These are phyloP conservation scores for Cliona cf. orientalis DNA, from an alignment of 37 sponge, comb jelly and placozoan genomes.

Conservation along the genomic window DNA sequence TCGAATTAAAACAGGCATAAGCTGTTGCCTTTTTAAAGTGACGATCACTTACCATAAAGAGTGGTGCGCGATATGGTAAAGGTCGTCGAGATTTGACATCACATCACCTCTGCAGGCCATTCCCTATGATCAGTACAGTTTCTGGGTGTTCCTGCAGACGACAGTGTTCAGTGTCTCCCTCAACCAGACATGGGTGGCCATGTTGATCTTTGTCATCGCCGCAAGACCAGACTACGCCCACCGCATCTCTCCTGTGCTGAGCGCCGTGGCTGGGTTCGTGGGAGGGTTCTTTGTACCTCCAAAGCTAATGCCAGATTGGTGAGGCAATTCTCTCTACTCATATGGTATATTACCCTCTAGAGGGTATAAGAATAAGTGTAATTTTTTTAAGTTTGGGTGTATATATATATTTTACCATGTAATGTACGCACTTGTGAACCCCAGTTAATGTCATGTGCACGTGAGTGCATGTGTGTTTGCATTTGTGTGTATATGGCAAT, in stretches of 20 bases:
- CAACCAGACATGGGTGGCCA: constrained; percentile 84
- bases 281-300: constrained; percentile 87
- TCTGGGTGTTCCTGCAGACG: constrained; percentile 47
- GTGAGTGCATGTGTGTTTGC: no score
- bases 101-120: constrained; percentile 27
- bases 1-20: no score
- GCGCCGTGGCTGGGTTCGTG: constrained; percentile 78
- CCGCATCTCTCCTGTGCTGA: constrained; percentile 75
- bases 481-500: no score
- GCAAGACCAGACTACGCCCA: constrained; percentile 41
- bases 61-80: no score
- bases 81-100: no score
- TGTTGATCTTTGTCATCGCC: constrained; percentile 63
- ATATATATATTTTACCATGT: no score
- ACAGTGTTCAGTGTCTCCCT: constrained; percentile 56
- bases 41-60: no score
- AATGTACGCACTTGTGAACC: no score
- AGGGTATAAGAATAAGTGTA: not conserved
- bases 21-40: no score
- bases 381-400: no score
- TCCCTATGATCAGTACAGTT: constrained; percentile 27
- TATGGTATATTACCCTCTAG: not conserved
- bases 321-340: not conserved
- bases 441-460: no score
- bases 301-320: constrained; percentile 70